Evolutionary conservation across 2,888 invertebrate species (phyloP).

Genomic region (Pemphredon lugubris): DNA sequence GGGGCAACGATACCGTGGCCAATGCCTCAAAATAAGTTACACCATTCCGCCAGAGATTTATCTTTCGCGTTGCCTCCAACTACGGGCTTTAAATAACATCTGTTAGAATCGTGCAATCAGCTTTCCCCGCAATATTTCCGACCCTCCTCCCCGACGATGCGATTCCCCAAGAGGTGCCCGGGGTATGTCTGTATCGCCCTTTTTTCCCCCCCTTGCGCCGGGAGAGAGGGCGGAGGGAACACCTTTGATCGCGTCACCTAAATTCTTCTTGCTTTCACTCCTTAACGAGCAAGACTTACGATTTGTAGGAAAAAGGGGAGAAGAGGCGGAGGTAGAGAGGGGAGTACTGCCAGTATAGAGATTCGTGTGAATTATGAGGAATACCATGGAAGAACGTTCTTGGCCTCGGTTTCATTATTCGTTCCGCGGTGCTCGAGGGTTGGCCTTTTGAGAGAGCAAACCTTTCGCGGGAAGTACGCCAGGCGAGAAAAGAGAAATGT

Average conservation of each 20-base stretch:
- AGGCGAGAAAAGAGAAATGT: constrained; percentile 41
- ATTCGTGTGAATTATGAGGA: constrained; percentile 46
- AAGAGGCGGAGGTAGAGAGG: neutral
- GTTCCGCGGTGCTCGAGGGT: constrained; percentile 7
- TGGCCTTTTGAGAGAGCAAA: neutral
- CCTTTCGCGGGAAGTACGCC: constrained; percentile 8
- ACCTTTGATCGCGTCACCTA: constrained; percentile 1
- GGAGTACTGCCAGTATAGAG: constrained; percentile 17
- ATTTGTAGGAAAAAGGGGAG: no score
- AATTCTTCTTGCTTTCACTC: constrained; percentile 17
- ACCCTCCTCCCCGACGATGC: no score
- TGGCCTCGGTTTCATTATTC: constrained; percentile 4
- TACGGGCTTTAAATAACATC: constrained; percentile 32
- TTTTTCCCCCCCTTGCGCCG: neutral
- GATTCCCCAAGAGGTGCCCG: constrained; percentile 26
- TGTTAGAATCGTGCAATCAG: constrained; percentile 19
- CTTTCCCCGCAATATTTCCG: neutral
- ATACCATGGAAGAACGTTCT: constrained; percentile 53
- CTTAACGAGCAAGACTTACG: constrained; percentile 26
- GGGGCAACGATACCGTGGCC: constrained; percentile 6
- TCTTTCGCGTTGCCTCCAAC: neutral
- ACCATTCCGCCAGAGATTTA: neutral
- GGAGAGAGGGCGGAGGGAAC: neutral
- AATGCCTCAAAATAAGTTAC: constrained; percentile 1
- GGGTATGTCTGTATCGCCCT: neutral